Percentiles rank a stretch among this genome's conserved stretches.
phyloP scores from a whole-genome alignment of 2,113 vertebrate species.

The Myocastor coypus region DNA sequence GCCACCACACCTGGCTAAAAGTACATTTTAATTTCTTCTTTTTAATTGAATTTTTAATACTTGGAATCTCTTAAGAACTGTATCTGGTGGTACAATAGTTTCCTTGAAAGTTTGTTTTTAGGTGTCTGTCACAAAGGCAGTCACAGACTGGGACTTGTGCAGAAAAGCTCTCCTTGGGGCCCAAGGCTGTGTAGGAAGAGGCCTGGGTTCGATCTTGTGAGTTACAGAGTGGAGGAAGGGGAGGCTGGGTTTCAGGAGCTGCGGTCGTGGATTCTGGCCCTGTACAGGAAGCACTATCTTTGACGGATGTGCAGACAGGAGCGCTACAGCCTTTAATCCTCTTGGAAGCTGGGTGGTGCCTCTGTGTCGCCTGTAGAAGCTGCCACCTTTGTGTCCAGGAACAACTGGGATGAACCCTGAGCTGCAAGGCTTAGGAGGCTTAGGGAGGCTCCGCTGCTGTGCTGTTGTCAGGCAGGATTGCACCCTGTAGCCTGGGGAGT shows the following conservation, averaged over 20 bases:
- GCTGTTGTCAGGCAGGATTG: not conserved
- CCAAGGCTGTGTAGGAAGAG: conserved; percentile 3
- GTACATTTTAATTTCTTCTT: conserved; percentile 16
- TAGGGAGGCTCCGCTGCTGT: not conserved
- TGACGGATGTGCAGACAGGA: not conserved
- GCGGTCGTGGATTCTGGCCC: not conserved
- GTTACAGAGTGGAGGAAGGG: not conserved
- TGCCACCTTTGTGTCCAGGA: not conserved
- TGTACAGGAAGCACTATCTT: not conserved
- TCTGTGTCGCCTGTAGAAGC: not conserved
- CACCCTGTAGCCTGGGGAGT: not conserved
- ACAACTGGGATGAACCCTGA: not conserved
- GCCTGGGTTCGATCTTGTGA: conserved; percentile 4
- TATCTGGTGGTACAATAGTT: not conserved
- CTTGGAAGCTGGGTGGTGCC: not conserved
- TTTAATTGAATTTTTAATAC: conserved; percentile 51
- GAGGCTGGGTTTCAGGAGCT: not conserved
- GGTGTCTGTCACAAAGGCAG: not conserved
- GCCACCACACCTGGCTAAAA: not conserved
- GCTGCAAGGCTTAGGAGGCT: not conserved
- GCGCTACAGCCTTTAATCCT: not conserved
- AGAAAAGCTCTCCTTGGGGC: not conserved
- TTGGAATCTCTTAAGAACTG: conserved; percentile 30
- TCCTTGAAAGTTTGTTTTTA: not conserved
- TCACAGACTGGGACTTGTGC: not conserved